These are phyloP conservation scores for Platyscapa corneri DNA, from an alignment of 1,140 invertebrate genomes.

Conservation along the genomic window DNA sequence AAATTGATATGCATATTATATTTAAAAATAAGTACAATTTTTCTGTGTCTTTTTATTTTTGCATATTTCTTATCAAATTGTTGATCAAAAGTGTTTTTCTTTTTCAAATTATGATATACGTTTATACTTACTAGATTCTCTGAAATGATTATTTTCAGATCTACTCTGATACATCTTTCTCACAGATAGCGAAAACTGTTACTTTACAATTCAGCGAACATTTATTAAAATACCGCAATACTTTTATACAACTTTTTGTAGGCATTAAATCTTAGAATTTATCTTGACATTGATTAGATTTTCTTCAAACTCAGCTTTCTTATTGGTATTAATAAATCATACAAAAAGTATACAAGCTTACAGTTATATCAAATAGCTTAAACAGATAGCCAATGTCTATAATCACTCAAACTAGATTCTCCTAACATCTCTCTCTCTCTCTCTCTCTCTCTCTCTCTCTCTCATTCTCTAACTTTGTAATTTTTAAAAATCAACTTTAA, in stretches of 20 bases:
- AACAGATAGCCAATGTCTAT: not conserved
- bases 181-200: not conserved
- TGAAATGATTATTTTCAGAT: too few relatives aligned
- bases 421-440: not conserved
- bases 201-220: not conserved
- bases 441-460: not conserved
- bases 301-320: not conserved
- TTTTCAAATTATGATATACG: too few relatives aligned
- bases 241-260: not conserved
- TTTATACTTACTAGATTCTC: too few relatives aligned
- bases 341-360: not conserved
- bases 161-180: not conserved
- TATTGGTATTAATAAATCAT: not conserved
- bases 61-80: too few relatives aligned
- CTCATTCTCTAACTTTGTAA: not conserved
- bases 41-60: too few relatives aligned
- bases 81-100: too few relatives aligned
- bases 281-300: not conserved
- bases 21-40: too few relatives aligned
- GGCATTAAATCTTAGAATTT: not conserved
- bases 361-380: not conserved
- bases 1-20: too few relatives aligned
- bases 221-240: not conserved
- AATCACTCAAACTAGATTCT: conserved; percentile 31
- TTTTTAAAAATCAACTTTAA: conserved; percentile 45